Evolutionary conservation across 1,140 invertebrate genomes (phyloP).

Genomic region (Centruroides sculpturatus): DNA sequence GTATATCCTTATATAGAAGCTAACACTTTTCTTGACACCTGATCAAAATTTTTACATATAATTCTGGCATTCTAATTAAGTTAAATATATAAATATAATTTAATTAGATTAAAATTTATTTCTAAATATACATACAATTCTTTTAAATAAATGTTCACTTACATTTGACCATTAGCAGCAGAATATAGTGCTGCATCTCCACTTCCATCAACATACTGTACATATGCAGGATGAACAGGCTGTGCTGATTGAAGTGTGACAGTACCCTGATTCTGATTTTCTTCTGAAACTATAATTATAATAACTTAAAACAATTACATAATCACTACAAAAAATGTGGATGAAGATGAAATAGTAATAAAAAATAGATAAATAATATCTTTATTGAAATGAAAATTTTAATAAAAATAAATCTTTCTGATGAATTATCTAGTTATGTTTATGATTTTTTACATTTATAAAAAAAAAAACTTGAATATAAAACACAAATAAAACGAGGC

Average conservation of each 20-base stretch:
- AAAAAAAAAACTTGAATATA: too few species aligned
- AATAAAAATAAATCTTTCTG: too few species aligned
- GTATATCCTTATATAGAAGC: too few species aligned
- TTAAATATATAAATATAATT: too few species aligned
- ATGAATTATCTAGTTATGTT: too few species aligned
- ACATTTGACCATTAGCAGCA: slow-evolving; percentile 49
- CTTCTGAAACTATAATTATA: slow-evolving; percentile 19
- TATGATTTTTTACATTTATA: too few species aligned
- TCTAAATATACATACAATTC: too few species aligned
- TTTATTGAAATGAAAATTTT: background rate
- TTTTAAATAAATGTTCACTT: slow-evolving; percentile 20
- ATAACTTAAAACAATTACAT: slow-evolving; percentile 8
- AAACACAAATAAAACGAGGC: too few species aligned
- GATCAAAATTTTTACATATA: too few species aligned
- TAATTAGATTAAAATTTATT: too few species aligned
- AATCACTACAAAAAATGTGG: background rate
- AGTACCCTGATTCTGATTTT: slow-evolving; percentile 23
- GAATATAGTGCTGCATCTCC: slow-evolving; percentile 49
- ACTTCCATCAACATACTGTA: slow-evolving; percentile 50
- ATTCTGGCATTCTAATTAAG: too few species aligned
- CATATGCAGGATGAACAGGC: slow-evolving; percentile 38
- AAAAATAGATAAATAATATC: background rate
- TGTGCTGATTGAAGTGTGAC: slow-evolving; percentile 27
- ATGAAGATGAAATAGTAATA: background rate
- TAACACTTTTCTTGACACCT: too few species aligned